A percentile compares a stretch with the other conserved stretches of the same genome.
Conservation (phyloP, 2,797 vertebrate species). For the Miichthys miiuy region DNA sequence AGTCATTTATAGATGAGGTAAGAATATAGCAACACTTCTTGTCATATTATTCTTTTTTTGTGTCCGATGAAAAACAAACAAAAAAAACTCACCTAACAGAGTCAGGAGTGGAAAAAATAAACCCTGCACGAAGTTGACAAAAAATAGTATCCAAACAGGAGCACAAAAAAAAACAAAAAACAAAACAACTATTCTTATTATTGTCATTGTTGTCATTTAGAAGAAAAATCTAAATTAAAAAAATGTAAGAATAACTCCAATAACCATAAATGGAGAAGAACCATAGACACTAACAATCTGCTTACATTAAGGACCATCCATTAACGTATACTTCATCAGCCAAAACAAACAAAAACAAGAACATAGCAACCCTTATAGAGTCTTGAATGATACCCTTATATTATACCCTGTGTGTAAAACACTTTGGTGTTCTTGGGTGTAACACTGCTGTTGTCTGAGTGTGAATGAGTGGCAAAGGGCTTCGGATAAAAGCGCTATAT, state of each 20-base stretch:
- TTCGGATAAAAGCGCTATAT: not conserved
- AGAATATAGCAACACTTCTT: slow-evolving; percentile 43
- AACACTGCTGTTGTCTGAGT: not conserved
- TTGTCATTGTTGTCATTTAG: not conserved
- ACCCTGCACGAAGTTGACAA: not conserved
- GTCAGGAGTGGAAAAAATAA: not conserved
- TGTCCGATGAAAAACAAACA: not conserved
- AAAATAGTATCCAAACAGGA: not conserved
- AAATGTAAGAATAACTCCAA: not conserved
- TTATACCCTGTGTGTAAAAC: not conserved
- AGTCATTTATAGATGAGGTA: slow-evolving; percentile 97
- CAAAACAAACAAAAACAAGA: not conserved
- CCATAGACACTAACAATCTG: not conserved
- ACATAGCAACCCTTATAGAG: not conserved
- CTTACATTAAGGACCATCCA: not conserved
- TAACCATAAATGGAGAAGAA: not conserved
- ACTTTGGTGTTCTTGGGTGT: not conserved
- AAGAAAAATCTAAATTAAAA: not conserved
- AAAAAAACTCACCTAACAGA: not conserved
- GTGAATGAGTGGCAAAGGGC: not conserved
- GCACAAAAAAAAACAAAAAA: not conserved
- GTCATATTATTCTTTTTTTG: not conserved
- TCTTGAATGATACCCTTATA: not conserved
- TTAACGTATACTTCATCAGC: not conserved
- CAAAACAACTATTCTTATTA: not conserved